Base-by-base conservation (phyloP, 2,888 invertebrate species). In the Teinopalpus imperialis region DNA sequence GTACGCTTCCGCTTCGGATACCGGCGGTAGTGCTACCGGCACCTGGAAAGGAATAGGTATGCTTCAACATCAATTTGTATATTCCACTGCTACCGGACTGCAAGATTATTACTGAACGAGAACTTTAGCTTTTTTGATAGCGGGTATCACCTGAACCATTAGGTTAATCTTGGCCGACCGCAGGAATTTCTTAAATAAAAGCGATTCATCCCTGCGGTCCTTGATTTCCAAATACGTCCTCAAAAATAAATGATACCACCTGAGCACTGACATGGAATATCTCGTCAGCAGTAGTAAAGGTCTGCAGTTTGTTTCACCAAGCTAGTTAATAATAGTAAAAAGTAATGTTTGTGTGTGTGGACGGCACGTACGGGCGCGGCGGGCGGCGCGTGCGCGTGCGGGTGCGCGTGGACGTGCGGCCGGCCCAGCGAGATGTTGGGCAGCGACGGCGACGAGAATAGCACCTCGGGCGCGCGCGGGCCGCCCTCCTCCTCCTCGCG, bases 401-500 rank as follows among this genome's bases (percentile, higher is more conserved):
- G 90, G 44, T 93, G 88, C 61, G 92, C 89, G 54, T 92, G 92
- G 66, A 92, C 93, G 35, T 93, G 93, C 54, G 96, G 96, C 63
- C 95, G 91, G 45, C 97, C 98, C 64, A 98, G 90, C 51, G 97
- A 97, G 75, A 98, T 98, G 90, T 98, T 98, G 68, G 98, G 98
- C 94, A 98, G 94, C 66, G 98, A 98, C 45, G 98, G 98, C 64
- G 97, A 97, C 63, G 96, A 97, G 90, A 98, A 98, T 52, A 98
- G 91, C 50, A 94, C 81, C 89, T 93, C 82, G 89, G 94, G 89
- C 86, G 95, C 81, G 51, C 94, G 77, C 90, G 93, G 72, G 87
- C 93, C 66, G 89, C 92, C 70, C 82, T 95, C 95, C 71, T 94
- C 94, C 82, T 96, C 96, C 70, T 95, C 95, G 78, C 94, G 94